Base-by-base conservation (phyloP, 2,113 vertebrate genomes). In the Daubentonia madagascariensis region DNA sequence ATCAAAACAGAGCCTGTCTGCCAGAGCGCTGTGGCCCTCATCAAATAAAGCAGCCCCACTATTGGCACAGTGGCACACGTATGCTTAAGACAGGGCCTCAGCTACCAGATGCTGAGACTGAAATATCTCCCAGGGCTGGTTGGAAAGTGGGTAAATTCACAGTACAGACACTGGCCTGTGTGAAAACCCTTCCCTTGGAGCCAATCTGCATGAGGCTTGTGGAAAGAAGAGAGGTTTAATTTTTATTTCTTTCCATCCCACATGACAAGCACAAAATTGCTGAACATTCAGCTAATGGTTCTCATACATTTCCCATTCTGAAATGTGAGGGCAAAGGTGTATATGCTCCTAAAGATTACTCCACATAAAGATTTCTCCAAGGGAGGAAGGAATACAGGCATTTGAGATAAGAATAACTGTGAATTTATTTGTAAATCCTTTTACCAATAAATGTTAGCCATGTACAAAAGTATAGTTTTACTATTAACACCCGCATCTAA, bases 11-110 rank as follows among this genome's bases (percentile, higher is more conserved):
- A 96, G 37, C 10, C 75, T 13, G 16, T 96, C 85, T 95, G 98
- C 98, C 98, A 98, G 96, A 86, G 50, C 48, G 80, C 96, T 98
- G 98, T 91, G 97, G 98, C 97, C 97, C 86, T 98, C 97, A 70
- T 96, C 96, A 98, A 98, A 98, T 90, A 97, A 68, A 95, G 96
- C 94, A 59, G 63, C 83, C 88, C 35, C 28, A 2, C 22, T 72
- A 10, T 28, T 90, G 95, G 81, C 97, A 97, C 1, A 1, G 84
- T 5, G 22, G 80, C 40, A 63, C 2, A 1, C 48, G 90, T 25
- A 28, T 79, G 22, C 78, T 96, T 87, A 81, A 92, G 94, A 87
- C 59, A 76, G 23, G 16, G 50, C 61, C 92, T 73, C 78, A 28
- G 90, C 73, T 75, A 63, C 90, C 48, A 79, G 96, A 68, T 9